phyloP scores from a whole-genome alignment of 2,888 invertebrate species.

The Sisyra terminalis region DNA sequence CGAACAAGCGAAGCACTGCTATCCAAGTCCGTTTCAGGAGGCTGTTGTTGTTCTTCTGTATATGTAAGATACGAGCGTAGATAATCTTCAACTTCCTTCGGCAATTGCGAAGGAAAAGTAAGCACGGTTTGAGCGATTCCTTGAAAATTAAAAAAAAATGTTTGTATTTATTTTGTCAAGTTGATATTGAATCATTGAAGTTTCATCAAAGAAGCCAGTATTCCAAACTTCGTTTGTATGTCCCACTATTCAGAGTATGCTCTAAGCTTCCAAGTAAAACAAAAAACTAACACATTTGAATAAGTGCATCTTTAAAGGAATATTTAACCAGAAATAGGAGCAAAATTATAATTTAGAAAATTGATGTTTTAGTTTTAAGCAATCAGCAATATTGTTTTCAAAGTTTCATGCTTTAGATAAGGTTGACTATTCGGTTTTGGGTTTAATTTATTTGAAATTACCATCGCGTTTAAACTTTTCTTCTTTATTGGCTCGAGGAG shows the following conservation, averaged over 20 bases:
- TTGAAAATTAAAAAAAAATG: constrained; percentile 20
- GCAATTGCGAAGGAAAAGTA: constrained; percentile 43
- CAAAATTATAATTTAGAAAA: no score
- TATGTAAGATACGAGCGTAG: constrained; percentile 44
- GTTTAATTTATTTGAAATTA: background rate
- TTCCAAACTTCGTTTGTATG: no score
- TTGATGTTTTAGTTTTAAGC: no score
- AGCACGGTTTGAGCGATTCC: constrained; percentile 49
- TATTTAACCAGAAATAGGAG: no score
- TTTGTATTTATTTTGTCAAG: background rate
- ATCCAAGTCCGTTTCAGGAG: background rate
- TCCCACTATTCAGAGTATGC: no score
- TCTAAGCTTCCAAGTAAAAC: no score
- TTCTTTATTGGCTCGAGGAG: background rate
- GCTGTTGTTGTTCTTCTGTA: constrained; percentile 23
- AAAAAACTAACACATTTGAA: no score
- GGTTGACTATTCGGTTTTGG: background rate
- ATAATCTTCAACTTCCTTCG: constrained; percentile 40
- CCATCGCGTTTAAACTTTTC: background rate
- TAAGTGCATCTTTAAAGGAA: no score
- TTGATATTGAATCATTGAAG: background rate
- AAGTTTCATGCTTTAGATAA: no score
- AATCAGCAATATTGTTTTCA: no score
- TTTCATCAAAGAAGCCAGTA: no score
- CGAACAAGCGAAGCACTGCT: constrained; percentile 18